Base-by-base conservation (phyloP, 2,888 invertebrate genomes). In the Arctia plantaginis region DNA sequence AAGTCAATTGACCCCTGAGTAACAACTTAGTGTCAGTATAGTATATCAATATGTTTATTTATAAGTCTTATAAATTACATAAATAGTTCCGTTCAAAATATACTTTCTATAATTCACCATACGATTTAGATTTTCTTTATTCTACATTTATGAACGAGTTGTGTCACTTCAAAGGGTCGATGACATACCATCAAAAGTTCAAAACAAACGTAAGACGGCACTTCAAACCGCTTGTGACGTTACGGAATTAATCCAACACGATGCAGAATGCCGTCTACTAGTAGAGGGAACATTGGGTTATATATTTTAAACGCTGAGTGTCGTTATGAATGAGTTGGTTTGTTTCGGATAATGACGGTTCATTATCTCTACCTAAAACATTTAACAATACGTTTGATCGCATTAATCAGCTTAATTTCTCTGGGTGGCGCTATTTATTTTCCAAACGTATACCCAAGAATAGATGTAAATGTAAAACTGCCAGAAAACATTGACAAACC, bases 371-470 rank as follows among this genome's bases (percentile, higher is more conserved):
- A 39, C n/a, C 12, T 66, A 18, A 69, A 66, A 27, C 66, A 41
- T 41, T 35, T 39, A 69, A 20, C 33, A 35, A 6, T 59, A 59
- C n/a, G 66, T 67, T 70, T 67, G 20, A 33, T 73, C n/a, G 23
- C 23, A 20, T 27, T 73, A 27, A 12, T 71, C 20, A 71, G 66
- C 80, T 44, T 67, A 23, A 51, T 77, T 39, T 41, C 72, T 41
- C n/a, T 75, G 10, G 77, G 71, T 33, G 72, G 77, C 62, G 84
- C 86, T 33, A 67, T 79, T 65, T 83, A 85, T 66, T 93, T 93
- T 77, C 90, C 91, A 0, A 89, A 89, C 77, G 85, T 93, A 0
- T 95, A 95, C 82, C 95, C 95, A 13, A 88, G 91, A 68, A 71
- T 95, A 41, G 90, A 91, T 81, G 80, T 93, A 15, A 86, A 85